These are phyloP conservation scores for Perca schrenkii DNA, from an alignment of 2,113 vertebrate genomes.

Conservation along the genomic window DNA sequence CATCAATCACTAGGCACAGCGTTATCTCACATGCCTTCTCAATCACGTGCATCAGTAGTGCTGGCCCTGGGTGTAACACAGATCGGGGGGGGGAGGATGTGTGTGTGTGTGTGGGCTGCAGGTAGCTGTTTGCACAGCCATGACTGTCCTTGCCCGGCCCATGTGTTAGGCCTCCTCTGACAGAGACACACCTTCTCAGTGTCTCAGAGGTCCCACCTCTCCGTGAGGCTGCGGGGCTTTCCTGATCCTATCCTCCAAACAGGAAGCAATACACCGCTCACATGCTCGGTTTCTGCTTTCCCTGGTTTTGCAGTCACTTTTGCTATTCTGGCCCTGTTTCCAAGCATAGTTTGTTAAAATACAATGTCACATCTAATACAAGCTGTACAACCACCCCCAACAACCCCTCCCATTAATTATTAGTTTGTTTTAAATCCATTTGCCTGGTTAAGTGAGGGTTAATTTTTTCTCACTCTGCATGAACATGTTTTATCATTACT, in stretches of 20 bases:
- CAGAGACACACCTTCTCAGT: constrained; percentile 36
- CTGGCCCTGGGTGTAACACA: not conserved
- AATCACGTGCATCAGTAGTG: not conserved
- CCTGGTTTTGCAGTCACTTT: not conserved
- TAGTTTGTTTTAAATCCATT: not conserved
- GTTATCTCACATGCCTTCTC: not conserved
- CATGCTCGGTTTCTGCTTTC: constrained; percentile 18
- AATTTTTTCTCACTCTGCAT: not conserved
- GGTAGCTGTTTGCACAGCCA: constrained; percentile 75
- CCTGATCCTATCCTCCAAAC: constrained; percentile 34
- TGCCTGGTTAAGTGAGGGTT: constrained; percentile 13
- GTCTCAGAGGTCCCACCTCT: constrained; percentile 43
- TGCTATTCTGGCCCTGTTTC: not conserved
- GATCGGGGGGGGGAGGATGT: constrained; percentile 23
- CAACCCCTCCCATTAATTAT: not conserved
- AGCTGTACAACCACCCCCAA: not conserved
- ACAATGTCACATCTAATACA: not conserved
- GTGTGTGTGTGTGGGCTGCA: constrained; percentile 24
- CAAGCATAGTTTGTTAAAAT: not conserved
- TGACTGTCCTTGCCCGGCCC: constrained; percentile 1
- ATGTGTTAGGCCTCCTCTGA: constrained; percentile 43
- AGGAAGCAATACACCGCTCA: constrained; percentile 46
- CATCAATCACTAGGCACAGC: not conserved
- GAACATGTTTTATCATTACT: constrained; percentile 32
- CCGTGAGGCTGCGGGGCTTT: constrained; percentile 39